Percentiles rank a stretch among this genome's conserved stretches.
These are phyloP conservation scores for Paedocypris micromegethes DNA, from an alignment of 2,797 vertebrate genomes.

Conservation along the genomic window DNA sequence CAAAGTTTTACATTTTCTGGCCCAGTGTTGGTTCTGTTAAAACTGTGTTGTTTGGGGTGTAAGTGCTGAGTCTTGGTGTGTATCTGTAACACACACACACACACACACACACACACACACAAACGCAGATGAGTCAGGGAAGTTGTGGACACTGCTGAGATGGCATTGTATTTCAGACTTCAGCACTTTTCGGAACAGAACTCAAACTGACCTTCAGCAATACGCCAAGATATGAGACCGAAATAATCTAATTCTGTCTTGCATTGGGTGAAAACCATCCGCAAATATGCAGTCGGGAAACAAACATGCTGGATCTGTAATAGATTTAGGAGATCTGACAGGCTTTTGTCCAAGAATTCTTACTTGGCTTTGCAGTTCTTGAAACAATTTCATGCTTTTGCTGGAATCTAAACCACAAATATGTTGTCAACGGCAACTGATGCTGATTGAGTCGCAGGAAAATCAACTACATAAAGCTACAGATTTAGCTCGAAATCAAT, in stretches of 20 bases:
- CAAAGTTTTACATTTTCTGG: conserved; percentile 21
- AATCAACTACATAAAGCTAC: too few species aligned
- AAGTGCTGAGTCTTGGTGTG: conserved; percentile 36
- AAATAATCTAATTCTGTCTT: too few species aligned
- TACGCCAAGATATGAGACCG: not conserved
- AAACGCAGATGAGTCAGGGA: conserved; percentile 18
- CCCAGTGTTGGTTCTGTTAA: conserved; percentile 37
- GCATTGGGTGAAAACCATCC: not conserved
- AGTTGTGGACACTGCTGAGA: conserved; percentile 37
- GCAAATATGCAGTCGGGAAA: not conserved
- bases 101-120: conserved; percentile 4
- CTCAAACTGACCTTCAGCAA: conserved; percentile 22
- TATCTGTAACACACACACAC: conserved; percentile 38
- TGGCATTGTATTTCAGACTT: conserved; percentile 41
- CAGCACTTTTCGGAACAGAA: conserved; percentile 39
- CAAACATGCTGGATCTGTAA: too few species aligned
- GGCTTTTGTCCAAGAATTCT: too few species aligned
- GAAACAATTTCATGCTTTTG: too few species aligned
- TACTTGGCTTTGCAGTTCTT: too few species aligned
- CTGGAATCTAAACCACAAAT: too few species aligned
- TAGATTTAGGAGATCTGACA: too few species aligned
- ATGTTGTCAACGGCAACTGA: too few species aligned
- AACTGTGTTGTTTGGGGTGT: conserved; percentile 44
- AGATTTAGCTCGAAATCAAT: too few species aligned
- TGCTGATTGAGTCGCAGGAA: too few species aligned